phyloP scores from a whole-genome alignment of 2,888 invertebrate genomes.

The Callyntrura sp. region DNA sequence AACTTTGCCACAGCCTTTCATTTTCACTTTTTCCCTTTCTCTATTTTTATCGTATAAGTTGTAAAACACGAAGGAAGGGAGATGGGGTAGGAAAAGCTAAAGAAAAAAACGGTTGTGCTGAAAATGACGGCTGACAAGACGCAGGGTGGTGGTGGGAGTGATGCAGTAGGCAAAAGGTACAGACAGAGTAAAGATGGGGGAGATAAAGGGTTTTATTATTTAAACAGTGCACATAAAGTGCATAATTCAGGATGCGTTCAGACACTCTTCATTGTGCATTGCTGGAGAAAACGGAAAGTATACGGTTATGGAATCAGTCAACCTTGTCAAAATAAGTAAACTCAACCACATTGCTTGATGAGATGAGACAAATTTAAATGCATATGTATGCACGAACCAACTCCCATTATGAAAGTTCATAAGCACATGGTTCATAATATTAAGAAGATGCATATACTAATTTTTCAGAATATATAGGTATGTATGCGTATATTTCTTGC shows the following conservation, averaged over 20 bases:
- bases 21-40: conserved; percentile 21
- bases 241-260: conserved; percentile 53
- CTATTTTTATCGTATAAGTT: conserved; percentile 27
- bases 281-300: conserved; percentile 53
- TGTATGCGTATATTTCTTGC: background rate
- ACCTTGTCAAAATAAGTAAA: conserved; percentile 74
- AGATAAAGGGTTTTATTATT: conserved; percentile 68
- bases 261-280: background rate
- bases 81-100: conserved; percentile 30
- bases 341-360: conserved; percentile 62
- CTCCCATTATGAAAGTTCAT: too few relatives aligned
- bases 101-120: conserved; percentile 54
- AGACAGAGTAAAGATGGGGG: conserved; percentile 13
- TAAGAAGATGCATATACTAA: background rate
- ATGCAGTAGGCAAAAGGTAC: background rate
- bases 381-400: background rate
- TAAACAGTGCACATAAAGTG: conserved; percentile 66
- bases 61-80: conserved; percentile 61
- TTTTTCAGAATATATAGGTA: background rate
- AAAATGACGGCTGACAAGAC: conserved; percentile 68
- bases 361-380: conserved; percentile 76
- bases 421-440: background rate
- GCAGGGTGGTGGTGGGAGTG: conserved; percentile 47
- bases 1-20: conserved; percentile 65
- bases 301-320: conserved; percentile 68